Conservation (phyloP, 2,888 invertebrate species). For the Caenorhabditis zanzibari region DNA sequence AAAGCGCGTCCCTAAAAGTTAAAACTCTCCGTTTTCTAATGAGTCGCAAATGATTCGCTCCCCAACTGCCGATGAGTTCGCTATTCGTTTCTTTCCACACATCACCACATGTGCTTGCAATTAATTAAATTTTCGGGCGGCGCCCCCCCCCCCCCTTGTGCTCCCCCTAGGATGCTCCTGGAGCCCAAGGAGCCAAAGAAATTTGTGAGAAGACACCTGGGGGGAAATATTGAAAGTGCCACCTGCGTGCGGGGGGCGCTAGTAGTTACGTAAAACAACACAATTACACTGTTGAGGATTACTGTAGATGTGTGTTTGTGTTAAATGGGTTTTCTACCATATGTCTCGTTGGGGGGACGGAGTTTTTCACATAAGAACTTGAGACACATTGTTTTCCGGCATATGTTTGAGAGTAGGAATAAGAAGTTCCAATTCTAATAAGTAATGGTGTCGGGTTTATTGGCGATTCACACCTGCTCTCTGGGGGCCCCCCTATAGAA, state of each 20-base stretch:
- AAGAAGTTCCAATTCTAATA: background rate
- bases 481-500: background rate
- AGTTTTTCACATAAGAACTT: too few relatives aligned
- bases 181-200: background rate
- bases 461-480: slow-evolving; percentile 57
- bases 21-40: slow-evolving; percentile 45
- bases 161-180: too few relatives aligned
- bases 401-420: slow-evolving; percentile 14
- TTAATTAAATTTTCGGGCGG: slow-evolving; percentile 60
- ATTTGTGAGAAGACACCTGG: background rate
- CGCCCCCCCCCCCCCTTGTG: too few relatives aligned
- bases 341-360: background rate
- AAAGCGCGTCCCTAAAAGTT: slow-evolving; percentile 11
- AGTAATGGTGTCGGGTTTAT: slow-evolving; percentile 52
- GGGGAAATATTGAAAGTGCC: slow-evolving; percentile 1
- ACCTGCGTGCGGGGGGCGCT: slow-evolving; percentile 2
- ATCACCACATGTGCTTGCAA: slow-evolving; percentile 69
- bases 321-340: slow-evolving; percentile 10
- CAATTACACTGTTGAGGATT: slow-evolving; percentile 32
- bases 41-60: slow-evolving; percentile 50
- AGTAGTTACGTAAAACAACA: slow-evolving; percentile 44
- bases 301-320: too few relatives aligned
- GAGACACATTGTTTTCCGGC: slow-evolving; percentile 49
- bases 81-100: background rate
- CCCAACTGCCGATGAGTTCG: too few relatives aligned